These are phyloP conservation scores for Fragum fragum DNA, from an alignment of 2,888 invertebrate species.

Conservation along the genomic window DNA sequence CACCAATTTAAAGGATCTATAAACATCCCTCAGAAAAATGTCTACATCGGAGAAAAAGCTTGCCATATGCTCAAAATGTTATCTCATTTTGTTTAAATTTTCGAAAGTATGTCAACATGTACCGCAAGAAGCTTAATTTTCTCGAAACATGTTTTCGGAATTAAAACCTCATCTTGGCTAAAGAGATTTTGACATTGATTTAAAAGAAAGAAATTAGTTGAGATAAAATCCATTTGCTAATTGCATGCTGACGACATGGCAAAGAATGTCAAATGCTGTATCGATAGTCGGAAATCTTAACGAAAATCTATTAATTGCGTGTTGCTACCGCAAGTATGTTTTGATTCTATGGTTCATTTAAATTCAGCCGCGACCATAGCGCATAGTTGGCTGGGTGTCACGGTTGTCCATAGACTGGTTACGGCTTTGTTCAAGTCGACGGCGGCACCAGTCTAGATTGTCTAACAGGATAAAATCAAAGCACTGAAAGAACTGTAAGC, in stretches of 20 bases:
- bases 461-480: no score
- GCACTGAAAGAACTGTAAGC: no score
- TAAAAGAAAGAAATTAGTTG: conserved; percentile 6
- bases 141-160: neutral
- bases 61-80: no score
- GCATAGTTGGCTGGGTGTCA: no score
- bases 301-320: neutral
- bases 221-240: conserved; percentile 6
- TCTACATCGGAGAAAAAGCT: no score
- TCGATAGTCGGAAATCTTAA: neutral
- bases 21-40: no score
- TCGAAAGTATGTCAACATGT: neutral
- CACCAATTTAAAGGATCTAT: no score
- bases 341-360: neutral
- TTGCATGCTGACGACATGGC: neutral
- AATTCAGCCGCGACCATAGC: no score
- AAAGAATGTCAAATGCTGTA: conserved; percentile 3
- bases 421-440: no score
- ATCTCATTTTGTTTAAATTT: no score
- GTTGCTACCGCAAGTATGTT: neutral
- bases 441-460: no score
- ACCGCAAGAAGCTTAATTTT: neutral
- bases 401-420: no score
- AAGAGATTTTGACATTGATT: neutral
- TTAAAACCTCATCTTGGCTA: neutral